These are phyloP conservation scores for Poeciliopsis turrubarensis DNA, from an alignment of 2,113 vertebrate genomes.

Conservation along the genomic window DNA sequence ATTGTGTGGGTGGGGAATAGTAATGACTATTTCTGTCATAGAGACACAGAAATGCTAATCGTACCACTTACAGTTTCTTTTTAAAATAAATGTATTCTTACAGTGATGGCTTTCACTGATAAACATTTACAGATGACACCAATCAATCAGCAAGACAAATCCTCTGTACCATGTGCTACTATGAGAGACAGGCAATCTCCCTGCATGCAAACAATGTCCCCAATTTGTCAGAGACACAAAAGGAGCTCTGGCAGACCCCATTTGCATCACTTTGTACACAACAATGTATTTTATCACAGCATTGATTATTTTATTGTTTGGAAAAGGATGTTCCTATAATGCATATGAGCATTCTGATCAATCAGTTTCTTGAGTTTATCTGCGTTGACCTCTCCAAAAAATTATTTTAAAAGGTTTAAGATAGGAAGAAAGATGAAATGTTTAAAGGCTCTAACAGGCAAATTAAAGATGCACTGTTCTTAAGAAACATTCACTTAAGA, in stretches of 20 bases:
- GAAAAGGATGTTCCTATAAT: constrained; percentile 63
- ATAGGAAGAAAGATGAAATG: background rate
- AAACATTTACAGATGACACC: constrained; percentile 71
- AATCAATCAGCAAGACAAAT: constrained; percentile 76
- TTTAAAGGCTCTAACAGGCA: background rate
- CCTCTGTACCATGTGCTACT: constrained; percentile 55
- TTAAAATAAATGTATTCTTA: constrained; percentile 49
- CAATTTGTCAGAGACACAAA: constrained; percentile 78
- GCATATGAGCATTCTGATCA: constrained; percentile 47
- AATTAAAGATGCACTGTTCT: background rate
- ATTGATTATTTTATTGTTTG: constrained; percentile 76
- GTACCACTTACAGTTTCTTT: constrained; percentile 22
- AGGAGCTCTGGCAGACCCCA: constrained; percentile 65
- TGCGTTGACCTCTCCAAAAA: constrained; percentile 64
- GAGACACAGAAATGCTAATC: constrained; percentile 41
- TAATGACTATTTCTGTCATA: constrained; percentile 66
- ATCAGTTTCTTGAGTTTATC: constrained; percentile 59
- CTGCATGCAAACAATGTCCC: constrained; percentile 71
- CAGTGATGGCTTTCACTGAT: constrained; percentile 58
- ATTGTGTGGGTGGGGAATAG: constrained; percentile 56
- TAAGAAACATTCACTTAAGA: background rate
- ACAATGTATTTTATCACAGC: constrained; percentile 74
- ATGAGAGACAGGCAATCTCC: constrained; percentile 70
- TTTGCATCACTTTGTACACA: constrained; percentile 78
- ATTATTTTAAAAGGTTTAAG: constrained; percentile 20